Evolutionary conservation across 1,140 invertebrate genomes (phyloP).

Genomic region (Spodoptera litura): DNA sequence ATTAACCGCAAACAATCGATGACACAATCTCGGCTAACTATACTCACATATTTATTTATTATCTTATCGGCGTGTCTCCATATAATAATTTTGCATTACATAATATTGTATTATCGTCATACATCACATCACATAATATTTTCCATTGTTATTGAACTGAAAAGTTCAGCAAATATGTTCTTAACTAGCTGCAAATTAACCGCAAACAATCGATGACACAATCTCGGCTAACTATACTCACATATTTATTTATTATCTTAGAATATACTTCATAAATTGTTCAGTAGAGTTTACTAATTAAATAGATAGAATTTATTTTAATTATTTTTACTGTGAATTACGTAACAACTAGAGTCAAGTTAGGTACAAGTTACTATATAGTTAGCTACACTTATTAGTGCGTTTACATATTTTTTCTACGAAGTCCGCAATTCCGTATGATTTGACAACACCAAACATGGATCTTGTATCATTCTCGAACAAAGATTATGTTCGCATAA

Average conservation of each 20-base stretch:
- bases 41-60: neutral
- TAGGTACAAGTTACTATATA: too few relatives aligned
- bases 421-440: neutral
- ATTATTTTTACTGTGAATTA: constrained; percentile 8
- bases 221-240: neutral
- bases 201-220: constrained; percentile 1
- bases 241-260: constrained; percentile 8
- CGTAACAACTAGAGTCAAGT: neutral
- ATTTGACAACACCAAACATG: neutral
- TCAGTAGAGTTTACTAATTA: constrained; percentile 19
- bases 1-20: constrained; percentile 1
- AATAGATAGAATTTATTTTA: constrained; percentile 12
- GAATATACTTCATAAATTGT: constrained; percentile 7
- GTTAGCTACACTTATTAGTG: neutral
- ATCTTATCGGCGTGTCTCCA: neutral
- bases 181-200: constrained; percentile 12
- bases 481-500: constrained; percentile 5
- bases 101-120: neutral
- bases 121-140: neutral
- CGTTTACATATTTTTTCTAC: neutral
- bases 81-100: neutral
- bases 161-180: constrained; percentile 3
- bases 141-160: neutral
- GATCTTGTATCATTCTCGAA: neutral
- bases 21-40: neutral